Evolutionary conservation across 35 echinoderm and acorn worm species (phyloP).

Genomic region (Patiria miniata): DNA sequence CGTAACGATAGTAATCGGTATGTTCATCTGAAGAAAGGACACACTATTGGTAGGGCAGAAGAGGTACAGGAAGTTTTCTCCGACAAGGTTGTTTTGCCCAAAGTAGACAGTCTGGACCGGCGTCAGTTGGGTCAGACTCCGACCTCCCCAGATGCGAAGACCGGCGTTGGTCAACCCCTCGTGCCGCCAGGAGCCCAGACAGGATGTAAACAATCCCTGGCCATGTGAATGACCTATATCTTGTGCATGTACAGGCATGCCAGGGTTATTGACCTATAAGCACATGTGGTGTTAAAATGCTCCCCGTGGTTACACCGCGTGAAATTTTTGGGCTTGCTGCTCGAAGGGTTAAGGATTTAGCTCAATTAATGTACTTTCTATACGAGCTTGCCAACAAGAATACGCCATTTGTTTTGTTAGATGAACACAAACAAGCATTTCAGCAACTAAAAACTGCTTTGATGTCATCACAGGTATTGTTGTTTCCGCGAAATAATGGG

Average conservation of each 20-base stretch:
- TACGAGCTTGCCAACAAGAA: conserved; percentile 13
- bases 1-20: neutral
- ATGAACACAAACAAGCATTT: conserved; percentile 57
- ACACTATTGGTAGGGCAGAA: neutral
- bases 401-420: neutral
- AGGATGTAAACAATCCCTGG: no score
- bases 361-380: conserved; percentile 23
- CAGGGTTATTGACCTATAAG: no score
- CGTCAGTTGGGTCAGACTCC: conserved; percentile 16
- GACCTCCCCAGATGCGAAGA: conserved; percentile 26
- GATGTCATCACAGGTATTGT: conserved; percentile 23
- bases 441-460: neutral
- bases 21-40: neutral
- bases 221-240: no score
- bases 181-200: no score
- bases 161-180: conserved; percentile 25
- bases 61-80: neutral
- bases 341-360: conserved; percentile 38
- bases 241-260: no score
- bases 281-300: no score
- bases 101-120: neutral
- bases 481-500: neutral
- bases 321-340: no score
- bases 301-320: conserved; percentile 49
- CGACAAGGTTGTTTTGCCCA: neutral